Evolutionary conservation across 2,888 invertebrate genomes (phyloP), one percentile per base, ranked within the genome.

Genomic region (Exephanes ischioxanthus): DNA sequence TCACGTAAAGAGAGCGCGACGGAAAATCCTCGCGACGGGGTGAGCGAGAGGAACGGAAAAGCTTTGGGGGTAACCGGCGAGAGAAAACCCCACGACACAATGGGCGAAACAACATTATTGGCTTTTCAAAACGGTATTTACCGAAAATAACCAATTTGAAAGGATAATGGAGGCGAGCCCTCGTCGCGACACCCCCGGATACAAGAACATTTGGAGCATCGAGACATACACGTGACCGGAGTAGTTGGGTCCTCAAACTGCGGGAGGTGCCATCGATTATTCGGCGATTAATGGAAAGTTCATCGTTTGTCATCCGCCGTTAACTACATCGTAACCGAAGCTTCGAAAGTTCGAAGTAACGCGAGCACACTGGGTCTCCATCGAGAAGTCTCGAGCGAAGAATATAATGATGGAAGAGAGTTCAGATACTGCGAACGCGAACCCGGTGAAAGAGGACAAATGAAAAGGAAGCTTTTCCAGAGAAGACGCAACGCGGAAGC

Each of bases 51-150:
- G 84, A 85, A 85, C 84, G 79, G 79, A 71, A 67, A 66, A 72
- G 84, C 66, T 81, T 79, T 76, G 75, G 70, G 70, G 88, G 85
- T 79, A 84, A 80, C 16, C 78, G 68, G 30, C 16, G 58, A 80
- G 79, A 41, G 79, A 48, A 48, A 48, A 48, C 33, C 51, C 51
- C 53, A 80, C 71, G 82, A 70, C 76, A 94, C 93, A 93, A 93
- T 93, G 83, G 91, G 90, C 3, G 92, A 92, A 94, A 94, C 94
- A 93, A 91, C 92, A 92, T 94, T 93, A 94, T 94, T 94, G 94
- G 93, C 94, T 93, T 94, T 93, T 93, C 93, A 94, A 92, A 93
- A 93, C 89, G 92, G 93, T 93, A 93, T 94, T 94, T 94, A 94
- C 93, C 92, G 93, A 94, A 94, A 94, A 94, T 94, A 94, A 93